Evolutionary conservation across 2,888 invertebrate species (phyloP), one percentile per base, ranked within the genome.

Genomic region (Drosophila fungiperda): DNA sequence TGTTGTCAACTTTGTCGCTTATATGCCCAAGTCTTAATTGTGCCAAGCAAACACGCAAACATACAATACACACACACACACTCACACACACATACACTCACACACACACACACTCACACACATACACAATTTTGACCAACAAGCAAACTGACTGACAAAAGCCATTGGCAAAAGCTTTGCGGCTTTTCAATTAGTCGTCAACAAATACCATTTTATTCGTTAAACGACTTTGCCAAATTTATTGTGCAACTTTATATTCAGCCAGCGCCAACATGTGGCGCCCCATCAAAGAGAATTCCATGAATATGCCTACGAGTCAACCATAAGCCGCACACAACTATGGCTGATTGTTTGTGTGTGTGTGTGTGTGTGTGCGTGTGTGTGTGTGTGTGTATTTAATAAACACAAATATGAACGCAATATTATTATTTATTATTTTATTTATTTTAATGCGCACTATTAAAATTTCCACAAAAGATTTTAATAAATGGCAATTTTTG

Each of bases 151-250:
- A 76, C 67, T 68, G 57, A 50, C 62, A 83, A 85, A 88, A 80
- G 76, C 78, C 75, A 76, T 73, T 77, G 83, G 76, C 80, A 83
- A 63, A 65, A 76, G 84, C 85, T 81, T 85, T 86, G 87, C 78
- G 89, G 89, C 82, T 86, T 88, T 83, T 76, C 84, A 84, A 83
- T 87, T 79, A 78, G 84, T 86, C 79, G 79, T 75, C 83, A 78
- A 76, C 87, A 86, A 86, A 86, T 89, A 69, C 73, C 87, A 87
- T 87, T 86, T 73, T 81, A 86, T 89, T 86, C 73, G 55, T 72
- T 74, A 71, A 76, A 69, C 77, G 87, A 83, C 80, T 85, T 88
- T 67, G 55, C 60, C 36, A 63, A 73, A 85, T 76, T 80, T 78
- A 78, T 76, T 78, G 49, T 71, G 66, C 71, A 78, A 78, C 79